phyloP scores from a whole-genome alignment of 35 echinoderm and acorn worm species.

The Patiria miniata region DNA sequence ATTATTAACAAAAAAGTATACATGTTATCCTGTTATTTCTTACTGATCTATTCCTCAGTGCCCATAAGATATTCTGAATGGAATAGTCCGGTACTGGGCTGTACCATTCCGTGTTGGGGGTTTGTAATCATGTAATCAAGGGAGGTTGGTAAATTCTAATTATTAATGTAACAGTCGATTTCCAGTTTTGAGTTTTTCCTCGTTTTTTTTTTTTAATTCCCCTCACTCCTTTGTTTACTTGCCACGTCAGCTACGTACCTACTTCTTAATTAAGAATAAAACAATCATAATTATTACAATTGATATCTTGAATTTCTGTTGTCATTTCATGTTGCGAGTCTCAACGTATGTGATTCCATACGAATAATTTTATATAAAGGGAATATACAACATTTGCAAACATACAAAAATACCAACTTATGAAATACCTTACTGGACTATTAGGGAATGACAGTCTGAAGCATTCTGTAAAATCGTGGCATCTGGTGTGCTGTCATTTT shows the following conservation, averaged over 20 bases:
- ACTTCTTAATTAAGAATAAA: conserved; percentile 30
- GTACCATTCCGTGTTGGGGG: neutral
- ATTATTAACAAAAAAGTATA: neutral
- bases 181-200: neutral
- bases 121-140: conserved; percentile 3
- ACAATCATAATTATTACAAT: conserved; percentile 29
- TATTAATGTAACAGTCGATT: neutral
- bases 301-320: neutral
- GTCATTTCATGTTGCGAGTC: neutral
- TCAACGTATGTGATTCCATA: neutral
- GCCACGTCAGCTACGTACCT: conserved; percentile 27
- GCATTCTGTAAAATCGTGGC: too few species aligned
- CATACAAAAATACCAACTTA: too few species aligned
- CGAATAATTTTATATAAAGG: too few species aligned
- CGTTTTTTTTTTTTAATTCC: too few species aligned
- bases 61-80: neutral
- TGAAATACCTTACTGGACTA: too few species aligned
- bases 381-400: too few species aligned
- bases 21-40: conserved; percentile 10
- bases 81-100: neutral
- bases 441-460: too few species aligned
- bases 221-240: conserved; percentile 22
- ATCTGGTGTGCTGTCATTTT: too few species aligned
- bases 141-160: neutral
- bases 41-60: conserved; percentile 18